A percentile compares a stretch with the other conserved stretches of the same genome.
phyloP scores from a whole-genome alignment of 2,797 vertebrate species.

The Fringilla coelebs region DNA sequence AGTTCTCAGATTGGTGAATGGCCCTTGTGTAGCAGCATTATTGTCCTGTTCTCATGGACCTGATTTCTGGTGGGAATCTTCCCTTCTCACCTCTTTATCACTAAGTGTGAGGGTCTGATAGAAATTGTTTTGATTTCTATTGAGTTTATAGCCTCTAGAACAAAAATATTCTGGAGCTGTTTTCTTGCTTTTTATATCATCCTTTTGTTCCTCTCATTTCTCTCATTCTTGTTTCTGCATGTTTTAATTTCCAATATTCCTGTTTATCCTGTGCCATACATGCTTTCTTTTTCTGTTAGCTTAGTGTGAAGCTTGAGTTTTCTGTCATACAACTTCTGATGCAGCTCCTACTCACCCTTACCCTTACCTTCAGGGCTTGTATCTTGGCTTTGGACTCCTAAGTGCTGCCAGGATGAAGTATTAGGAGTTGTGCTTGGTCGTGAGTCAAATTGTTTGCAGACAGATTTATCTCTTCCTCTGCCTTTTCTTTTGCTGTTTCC shows the following conservation, averaged over 20 bases:
- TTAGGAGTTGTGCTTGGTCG: neutral
- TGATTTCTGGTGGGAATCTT: neutral
- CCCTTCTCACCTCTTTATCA: neutral
- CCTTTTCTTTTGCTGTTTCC: neutral
- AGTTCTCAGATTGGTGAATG: neutral
- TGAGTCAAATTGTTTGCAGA: neutral
- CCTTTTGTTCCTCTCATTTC: neutral
- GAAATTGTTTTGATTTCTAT: neutral
- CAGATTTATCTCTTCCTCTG: neutral
- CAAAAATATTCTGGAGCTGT: neutral
- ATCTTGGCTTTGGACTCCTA: neutral
- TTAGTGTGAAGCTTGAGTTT: neutral
- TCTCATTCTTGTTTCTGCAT: neutral
- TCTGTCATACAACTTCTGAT: neutral
- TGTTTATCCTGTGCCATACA: neutral
- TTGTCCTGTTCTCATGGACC: neutral
- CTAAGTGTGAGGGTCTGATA: neutral
- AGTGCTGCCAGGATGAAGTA: neutral
- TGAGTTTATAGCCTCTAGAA: neutral
- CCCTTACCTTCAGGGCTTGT: neutral
- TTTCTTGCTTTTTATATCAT: neutral
- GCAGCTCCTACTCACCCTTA: neutral
- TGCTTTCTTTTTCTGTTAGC: neutral
- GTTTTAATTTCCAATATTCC: neutral
- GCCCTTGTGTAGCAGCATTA: fast-evolving